Percentiles rank a stretch among this genome's conserved stretches.
phyloP scores from a whole-genome alignment of 2,113 vertebrate species.

The Apaloderma vittatum region DNA sequence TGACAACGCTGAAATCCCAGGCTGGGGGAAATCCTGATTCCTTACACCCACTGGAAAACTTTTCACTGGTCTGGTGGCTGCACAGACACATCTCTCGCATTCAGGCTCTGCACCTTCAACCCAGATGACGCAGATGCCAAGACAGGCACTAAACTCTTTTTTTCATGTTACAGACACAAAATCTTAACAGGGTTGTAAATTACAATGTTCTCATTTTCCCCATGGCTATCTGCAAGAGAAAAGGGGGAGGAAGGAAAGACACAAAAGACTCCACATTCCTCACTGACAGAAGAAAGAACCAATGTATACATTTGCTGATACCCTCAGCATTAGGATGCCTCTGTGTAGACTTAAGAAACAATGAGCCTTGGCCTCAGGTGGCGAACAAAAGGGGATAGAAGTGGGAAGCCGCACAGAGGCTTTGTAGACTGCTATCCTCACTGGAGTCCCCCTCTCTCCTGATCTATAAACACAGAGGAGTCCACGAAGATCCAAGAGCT shows the following conservation, averaged over 20 bases:
- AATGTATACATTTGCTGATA: slow-evolving; percentile 68
- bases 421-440: slow-evolving; percentile 9
- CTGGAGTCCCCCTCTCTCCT: not conserved
- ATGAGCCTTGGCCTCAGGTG: slow-evolving; percentile 59
- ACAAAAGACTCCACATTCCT: slow-evolving; percentile 72
- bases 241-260: slow-evolving; percentile 47
- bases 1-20: not conserved
- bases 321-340: slow-evolving; percentile 67
- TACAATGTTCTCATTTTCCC: slow-evolving; percentile 19
- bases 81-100: not conserved
- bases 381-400: slow-evolving; percentile 43
- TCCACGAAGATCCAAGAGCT: not conserved
- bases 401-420: not conserved
- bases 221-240: slow-evolving; percentile 69
- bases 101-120: not conserved
- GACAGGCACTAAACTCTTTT: not conserved
- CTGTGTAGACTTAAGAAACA: slow-evolving; percentile 63
- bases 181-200: slow-evolving; percentile 42
- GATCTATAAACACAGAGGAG: not conserved
- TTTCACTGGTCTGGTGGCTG: not conserved
- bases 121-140: not conserved
- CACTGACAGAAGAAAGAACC: slow-evolving; percentile 69
- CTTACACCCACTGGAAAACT: not conserved
- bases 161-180: slow-evolving; percentile 32
- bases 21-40: not conserved